phyloP scores from a whole-genome alignment of 1,140 invertebrate genomes.

The Anastatus disparis region DNA sequence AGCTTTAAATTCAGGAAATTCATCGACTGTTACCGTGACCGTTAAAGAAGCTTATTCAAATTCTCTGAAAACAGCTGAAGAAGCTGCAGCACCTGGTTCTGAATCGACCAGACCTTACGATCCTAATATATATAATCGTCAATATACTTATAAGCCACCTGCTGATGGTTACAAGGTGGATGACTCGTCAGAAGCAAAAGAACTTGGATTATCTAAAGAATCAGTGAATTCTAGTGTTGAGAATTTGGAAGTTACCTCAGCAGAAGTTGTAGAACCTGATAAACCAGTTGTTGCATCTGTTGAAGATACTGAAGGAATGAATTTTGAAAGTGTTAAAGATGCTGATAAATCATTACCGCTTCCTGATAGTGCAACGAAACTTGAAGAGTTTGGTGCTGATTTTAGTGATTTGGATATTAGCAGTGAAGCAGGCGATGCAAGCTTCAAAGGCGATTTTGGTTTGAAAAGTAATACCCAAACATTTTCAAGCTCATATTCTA shows the following conservation, averaged over 20 bases:
- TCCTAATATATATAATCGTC: not conserved
- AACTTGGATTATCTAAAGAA: conserved; percentile 22
- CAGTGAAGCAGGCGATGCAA: not conserved
- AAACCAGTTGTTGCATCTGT: not conserved
- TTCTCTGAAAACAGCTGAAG: conserved; percentile 52
- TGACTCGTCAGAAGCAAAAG: conserved; percentile 10
- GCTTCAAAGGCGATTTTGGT: conserved; percentile 15
- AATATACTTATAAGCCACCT: conserved; percentile 1
- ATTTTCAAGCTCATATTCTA: conserved; percentile 61
- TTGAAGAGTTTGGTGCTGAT: not conserved
- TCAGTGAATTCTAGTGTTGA: conserved; percentile 29
- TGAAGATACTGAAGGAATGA: not conserved
- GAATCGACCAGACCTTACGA: conserved; percentile 38
- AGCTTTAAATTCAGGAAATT: conserved; percentile 57
- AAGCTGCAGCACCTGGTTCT: conserved; percentile 48
- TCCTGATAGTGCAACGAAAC: no score
- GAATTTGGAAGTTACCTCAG: not conserved
- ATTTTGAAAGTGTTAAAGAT: not conserved
- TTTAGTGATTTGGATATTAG: conserved; percentile 4
- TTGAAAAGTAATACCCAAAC: conserved; percentile 30
- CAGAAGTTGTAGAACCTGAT: no score
- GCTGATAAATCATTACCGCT: not conserved
- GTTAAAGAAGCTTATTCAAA: conserved; percentile 57
- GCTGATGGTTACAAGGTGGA: not conserved
- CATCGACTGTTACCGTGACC: conserved; percentile 56